Conservation (phyloP, 2,888 invertebrate species). For the Prionchulus punctatus region DNA sequence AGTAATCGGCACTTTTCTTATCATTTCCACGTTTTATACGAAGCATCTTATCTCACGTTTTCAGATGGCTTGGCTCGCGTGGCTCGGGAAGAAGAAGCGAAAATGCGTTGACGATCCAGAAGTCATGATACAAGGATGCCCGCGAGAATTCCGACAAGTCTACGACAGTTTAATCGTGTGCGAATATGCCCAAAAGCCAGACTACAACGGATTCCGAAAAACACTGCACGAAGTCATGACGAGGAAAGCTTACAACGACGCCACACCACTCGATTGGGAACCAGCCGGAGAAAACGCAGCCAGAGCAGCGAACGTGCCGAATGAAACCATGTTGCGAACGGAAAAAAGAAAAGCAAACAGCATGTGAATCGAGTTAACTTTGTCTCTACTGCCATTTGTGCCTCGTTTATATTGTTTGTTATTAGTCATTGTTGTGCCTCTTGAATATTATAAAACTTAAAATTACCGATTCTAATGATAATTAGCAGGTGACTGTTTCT, state of each 20-base stretch:
- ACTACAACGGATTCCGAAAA: too few relatives aligned
- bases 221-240: too few relatives aligned
- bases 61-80: background rate
- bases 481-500: too few relatives aligned
- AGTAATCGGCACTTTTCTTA: too few relatives aligned
- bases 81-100: background rate
- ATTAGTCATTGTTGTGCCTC: too few relatives aligned
- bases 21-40: too few relatives aligned
- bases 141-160: background rate
- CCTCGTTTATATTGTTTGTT: too few relatives aligned
- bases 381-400: too few relatives aligned
- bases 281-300: background rate
- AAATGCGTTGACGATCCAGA: background rate
- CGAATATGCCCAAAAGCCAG: background rate
- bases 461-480: too few relatives aligned
- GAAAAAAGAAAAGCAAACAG: background rate
- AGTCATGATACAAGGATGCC: background rate
- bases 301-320: background rate
- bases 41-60: too few relatives aligned
- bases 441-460: too few relatives aligned
- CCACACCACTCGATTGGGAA: background rate
- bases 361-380: too few relatives aligned
- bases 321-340: background rate
- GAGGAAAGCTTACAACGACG: background rate
- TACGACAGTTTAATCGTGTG: background rate